A percentile compares a stretch with the other conserved stretches of the same genome.
These are phyloP conservation scores for Oncorhynchus tshawytscha DNA, from an alignment of 2,113 vertebrate genomes.

Conservation along the genomic window DNA sequence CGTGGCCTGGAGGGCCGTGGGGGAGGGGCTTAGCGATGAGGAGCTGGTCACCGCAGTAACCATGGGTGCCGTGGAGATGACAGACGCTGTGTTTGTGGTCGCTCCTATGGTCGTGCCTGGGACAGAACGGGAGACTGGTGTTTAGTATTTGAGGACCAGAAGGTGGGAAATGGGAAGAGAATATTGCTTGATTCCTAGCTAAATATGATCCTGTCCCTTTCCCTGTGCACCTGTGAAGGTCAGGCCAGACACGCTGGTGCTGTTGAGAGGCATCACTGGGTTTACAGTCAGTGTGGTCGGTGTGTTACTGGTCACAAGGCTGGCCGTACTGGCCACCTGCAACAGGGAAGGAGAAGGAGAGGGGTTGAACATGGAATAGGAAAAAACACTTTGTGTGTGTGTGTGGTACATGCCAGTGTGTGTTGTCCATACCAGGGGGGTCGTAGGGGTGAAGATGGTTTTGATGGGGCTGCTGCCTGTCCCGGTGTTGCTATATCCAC, in stretches of 20 bases:
- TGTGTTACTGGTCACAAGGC: conserved; percentile 90
- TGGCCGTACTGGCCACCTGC: conserved; percentile 95
- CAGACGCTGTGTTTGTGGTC: conserved; percentile 86
- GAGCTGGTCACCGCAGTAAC: conserved; percentile 81
- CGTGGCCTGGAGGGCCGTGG: conserved; percentile 73
- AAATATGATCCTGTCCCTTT: not conserved
- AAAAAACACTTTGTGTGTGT: not conserved
- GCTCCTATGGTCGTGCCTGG: conserved; percentile 83
- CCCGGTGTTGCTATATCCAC: conserved; percentile 72
- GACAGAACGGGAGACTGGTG: not conserved
- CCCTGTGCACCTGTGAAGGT: conserved; percentile 78
- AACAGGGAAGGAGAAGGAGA: not conserved
- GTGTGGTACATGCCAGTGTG: too few species aligned
- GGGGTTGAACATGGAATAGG: not conserved
- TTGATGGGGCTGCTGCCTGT: conserved; percentile 88
- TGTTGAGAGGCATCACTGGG: conserved; percentile 91
- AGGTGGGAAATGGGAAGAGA: not conserved
- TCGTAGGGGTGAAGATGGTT: conserved; percentile 90
- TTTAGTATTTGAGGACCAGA: not conserved
- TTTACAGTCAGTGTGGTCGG: conserved; percentile 95
- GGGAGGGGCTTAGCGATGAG: conserved; percentile 87
- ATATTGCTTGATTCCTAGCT: not conserved
- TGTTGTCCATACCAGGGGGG: conserved; percentile 77
- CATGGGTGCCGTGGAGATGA: conserved; percentile 89
- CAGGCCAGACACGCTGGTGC: conserved; percentile 84